Percentiles rank a stretch among this genome's conserved stretches.
Evolutionary conservation across 2,113 vertebrate species (phyloP).

Genomic region (Pachyramphus minor): DNA sequence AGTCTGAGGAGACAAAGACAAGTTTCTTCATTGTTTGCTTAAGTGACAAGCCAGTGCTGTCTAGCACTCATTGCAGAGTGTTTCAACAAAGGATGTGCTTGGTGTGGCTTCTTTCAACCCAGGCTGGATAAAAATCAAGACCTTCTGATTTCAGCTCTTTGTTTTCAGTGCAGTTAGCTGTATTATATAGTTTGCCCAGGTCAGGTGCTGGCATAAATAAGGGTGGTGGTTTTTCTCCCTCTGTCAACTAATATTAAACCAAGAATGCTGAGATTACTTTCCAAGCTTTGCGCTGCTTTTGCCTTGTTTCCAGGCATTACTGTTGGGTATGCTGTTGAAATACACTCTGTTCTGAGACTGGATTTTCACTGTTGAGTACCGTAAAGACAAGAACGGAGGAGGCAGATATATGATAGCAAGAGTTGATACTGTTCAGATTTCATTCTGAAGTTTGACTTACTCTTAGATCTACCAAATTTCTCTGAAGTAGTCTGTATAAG

Average conservation of each 20-base stretch:
- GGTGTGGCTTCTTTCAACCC: neutral
- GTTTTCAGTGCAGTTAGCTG: neutral
- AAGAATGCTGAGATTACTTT: neutral
- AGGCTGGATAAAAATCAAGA: neutral
- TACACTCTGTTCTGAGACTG: neutral
- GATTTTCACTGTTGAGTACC: neutral
- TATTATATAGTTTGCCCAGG: neutral
- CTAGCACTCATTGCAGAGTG: neutral
- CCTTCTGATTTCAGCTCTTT: neutral
- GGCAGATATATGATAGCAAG: neutral
- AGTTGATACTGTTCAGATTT: neutral
- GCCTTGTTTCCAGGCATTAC: neutral
- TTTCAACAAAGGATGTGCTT: neutral
- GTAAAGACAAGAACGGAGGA: neutral
- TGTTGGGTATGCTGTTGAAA: neutral
- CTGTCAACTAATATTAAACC: neutral
- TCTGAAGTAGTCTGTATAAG: neutral
- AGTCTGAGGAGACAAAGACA: neutral
- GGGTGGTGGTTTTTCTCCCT: neutral
- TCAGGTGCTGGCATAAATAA: neutral
- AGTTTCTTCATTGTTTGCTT: neutral
- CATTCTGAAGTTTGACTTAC: neutral
- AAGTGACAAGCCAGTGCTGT: neutral
- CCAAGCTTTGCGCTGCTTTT: neutral
- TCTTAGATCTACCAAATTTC: neutral